Base-by-base conservation (phyloP, 2,113 vertebrate species). In the Dicentrarchus labrax region DNA sequence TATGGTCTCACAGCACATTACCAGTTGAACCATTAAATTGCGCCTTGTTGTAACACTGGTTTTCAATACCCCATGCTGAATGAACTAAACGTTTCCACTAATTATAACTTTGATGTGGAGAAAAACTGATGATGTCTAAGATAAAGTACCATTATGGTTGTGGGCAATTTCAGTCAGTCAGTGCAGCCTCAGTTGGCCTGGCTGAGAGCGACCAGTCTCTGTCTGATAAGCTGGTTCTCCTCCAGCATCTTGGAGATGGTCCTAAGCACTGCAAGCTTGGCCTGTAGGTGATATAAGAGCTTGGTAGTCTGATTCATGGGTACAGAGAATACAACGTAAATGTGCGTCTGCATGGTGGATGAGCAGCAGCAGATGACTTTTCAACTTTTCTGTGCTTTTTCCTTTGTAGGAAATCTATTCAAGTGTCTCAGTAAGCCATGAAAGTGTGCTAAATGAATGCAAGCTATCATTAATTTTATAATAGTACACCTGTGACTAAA, bases 161-260 rank as follows among this genome's bases (percentile, higher is more conserved):
- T 38, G 66, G 36, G 15, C 16, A n/a, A 43, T 22, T 82, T n/a
- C 69, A 64, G 54, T n/a, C 54, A 16, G 51, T 38, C 3, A 43
- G n/a, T 39, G 22, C 61, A 16, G 64, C 57, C 67, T 83, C 61
- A 68, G n/a, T 24, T 60, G 64, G 81, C 51, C 51, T 92, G 93
- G 36, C 86, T 94, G 84, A 92, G 90, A 67, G 87, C 41, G 62
- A 75, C 13, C 70, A 97, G 91, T 79, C 95, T 95, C 59, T 80
- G 86, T 93, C 98, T 95, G 38, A 97, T 96, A 2, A 87, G 77
- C 82, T 94, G 92, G 94, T 99, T 99, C 95, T 98, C 97, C 84
- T 96, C 90, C 72, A 97, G 81, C 97, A 98, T 97, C 94, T 89
- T 97, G 78, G 94, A 95, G 89, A 98, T 98, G 59, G 96, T 94